These are phyloP conservation scores for Danio aesculapii DNA, from an alignment of 2,797 vertebrate species.

Conservation along the genomic window DNA sequence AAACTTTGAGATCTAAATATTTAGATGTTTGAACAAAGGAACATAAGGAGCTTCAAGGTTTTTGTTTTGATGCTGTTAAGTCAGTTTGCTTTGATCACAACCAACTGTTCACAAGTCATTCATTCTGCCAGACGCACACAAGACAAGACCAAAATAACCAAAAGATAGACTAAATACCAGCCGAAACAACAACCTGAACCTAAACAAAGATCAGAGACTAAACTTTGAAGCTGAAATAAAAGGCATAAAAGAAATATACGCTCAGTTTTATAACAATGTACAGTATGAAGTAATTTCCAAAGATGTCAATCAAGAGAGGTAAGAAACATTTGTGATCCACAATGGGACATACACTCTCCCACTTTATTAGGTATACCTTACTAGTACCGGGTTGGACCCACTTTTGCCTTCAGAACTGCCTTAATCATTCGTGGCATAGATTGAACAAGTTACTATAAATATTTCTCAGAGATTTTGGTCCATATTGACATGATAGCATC, in stretches of 20 bases:
- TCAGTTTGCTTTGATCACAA: constrained; percentile 21
- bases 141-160: constrained; percentile 36
- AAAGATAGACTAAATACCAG: constrained; percentile 31
- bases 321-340: constrained; percentile 8
- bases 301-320: neutral
- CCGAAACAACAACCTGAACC: constrained; percentile 13
- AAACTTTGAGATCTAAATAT: constrained; percentile 6
- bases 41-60: constrained; percentile 24
- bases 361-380: too few relatives aligned
- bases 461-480: too few relatives aligned
- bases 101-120: constrained; percentile 19
- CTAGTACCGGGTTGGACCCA: too few relatives aligned
- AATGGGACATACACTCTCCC: neutral
- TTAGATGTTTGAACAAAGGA: too few relatives aligned
- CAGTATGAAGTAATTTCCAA: neutral
- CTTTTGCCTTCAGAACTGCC: too few relatives aligned
- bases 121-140: constrained; percentile 1
- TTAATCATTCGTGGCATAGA: too few relatives aligned
- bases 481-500: too few relatives aligned
- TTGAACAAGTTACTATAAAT: too few relatives aligned
- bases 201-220: constrained; percentile 9
- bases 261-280: constrained; percentile 8
- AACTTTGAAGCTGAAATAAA: constrained; percentile 1
- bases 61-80: neutral
- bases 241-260: neutral